Conservation (phyloP, 2,113 vertebrate species). For the Chauna torquata region DNA sequence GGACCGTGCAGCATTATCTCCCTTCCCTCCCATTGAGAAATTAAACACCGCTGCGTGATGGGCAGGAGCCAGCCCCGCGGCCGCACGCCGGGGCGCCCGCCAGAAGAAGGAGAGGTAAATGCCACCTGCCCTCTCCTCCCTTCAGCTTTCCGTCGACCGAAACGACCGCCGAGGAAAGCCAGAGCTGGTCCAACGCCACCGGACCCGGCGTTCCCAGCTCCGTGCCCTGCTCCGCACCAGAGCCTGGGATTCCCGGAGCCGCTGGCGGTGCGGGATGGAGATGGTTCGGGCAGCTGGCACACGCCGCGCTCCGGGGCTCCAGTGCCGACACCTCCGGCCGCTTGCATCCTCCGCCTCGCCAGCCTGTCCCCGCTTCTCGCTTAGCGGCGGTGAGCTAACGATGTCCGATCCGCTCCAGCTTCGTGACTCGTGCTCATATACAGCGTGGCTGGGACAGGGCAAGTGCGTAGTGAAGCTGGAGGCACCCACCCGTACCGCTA, state of each 20-base stretch:
- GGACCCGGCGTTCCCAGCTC: too few species aligned
- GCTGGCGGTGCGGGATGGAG: too few species aligned
- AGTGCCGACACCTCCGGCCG: too few species aligned
- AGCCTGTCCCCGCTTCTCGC: too few species aligned
- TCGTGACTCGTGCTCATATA: neutral
- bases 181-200: too few species aligned
- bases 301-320: too few species aligned
- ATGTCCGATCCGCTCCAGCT: accelerated
- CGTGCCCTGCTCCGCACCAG: too few species aligned
- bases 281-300: too few species aligned
- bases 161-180: neutral
- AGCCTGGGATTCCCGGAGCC: too few species aligned
- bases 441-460: accelerated
- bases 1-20: slow-evolving; percentile 43
- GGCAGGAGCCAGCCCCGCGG: neutral
- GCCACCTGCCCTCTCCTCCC: neutral
- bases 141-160: neutral
- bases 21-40: slow-evolving; percentile 62
- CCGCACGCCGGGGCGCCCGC: accelerated
- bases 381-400: too few species aligned
- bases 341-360: too few species aligned
- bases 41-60: neutral
- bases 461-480: neutral
- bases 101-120: neutral
- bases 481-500: accelerated